phyloP scores from a whole-genome alignment of 2,113 vertebrate genomes.

The Emydura subglobosa region DNA sequence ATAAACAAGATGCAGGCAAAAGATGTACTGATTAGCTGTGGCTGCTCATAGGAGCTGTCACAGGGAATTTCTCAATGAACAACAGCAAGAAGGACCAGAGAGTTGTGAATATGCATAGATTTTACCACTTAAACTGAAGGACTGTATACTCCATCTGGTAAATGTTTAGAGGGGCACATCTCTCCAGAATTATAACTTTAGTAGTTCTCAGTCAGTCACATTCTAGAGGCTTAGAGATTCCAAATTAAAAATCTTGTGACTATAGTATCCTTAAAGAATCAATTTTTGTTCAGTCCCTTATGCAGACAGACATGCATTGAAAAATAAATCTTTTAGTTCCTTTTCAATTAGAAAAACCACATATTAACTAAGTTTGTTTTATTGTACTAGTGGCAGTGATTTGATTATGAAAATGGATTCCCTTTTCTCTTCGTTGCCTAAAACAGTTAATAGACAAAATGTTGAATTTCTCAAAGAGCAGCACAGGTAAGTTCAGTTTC shows the following conservation, averaged over 20 bases:
- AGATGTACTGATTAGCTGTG: background rate
- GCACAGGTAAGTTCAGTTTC: constrained; percentile 84
- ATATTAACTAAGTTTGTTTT: background rate
- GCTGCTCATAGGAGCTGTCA: background rate
- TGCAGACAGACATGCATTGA: background rate
- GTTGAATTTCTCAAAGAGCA: constrained; percentile 84
- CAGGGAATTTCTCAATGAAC: background rate
- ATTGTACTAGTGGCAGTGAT: constrained; percentile 85
- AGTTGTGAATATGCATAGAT: background rate
- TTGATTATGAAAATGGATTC: constrained; percentile 95
- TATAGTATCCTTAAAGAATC: background rate
- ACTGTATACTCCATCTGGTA: background rate
- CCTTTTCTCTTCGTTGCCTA: constrained; percentile 87
- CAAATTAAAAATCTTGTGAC: rapidly evolving
- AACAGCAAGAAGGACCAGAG: background rate
- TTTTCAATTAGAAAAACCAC: background rate
- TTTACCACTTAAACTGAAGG: background rate
- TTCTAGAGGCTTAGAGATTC: background rate
- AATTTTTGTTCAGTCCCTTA: background rate
- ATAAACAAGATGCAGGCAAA: background rate
- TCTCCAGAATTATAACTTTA: background rate
- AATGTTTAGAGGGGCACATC: background rate
- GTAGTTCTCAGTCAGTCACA: background rate
- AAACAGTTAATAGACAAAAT: constrained; percentile 83
- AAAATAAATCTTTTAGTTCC: background rate